These are phyloP conservation scores for Tetrapedia diversipes DNA, from an alignment of 2,888 invertebrate species.

Conservation along the genomic window DNA sequence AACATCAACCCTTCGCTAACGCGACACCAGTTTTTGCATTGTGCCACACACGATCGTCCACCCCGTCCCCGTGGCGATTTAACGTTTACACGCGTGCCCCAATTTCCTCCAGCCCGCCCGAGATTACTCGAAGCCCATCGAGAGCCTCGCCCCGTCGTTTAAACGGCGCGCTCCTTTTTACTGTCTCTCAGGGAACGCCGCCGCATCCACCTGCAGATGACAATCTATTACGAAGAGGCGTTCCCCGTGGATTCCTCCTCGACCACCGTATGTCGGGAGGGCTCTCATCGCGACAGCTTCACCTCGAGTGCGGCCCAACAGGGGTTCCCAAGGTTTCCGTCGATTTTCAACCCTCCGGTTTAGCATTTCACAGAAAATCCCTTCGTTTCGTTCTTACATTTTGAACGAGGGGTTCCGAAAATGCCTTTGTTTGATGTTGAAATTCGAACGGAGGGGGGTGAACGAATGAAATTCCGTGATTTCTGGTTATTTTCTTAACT, in stretches of 20 bases:
- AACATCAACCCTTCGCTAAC: background rate
- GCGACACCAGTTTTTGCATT: background rate
- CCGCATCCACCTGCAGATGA: slow-evolving; percentile 62
- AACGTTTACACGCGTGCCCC: slow-evolving; percentile 37
- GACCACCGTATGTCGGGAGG: slow-evolving; percentile 39
- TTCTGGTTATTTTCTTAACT: too few species aligned
- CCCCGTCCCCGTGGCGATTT: background rate
- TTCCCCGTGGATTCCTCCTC: slow-evolving; percentile 52
- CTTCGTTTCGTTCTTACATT: too few species aligned
- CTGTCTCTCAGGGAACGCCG: slow-evolving; percentile 26
- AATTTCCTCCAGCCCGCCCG: slow-evolving; percentile 33
- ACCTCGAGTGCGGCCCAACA: slow-evolving; percentile 4
- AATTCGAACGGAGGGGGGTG: too few species aligned
- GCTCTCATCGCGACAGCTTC: slow-evolving; percentile 19
- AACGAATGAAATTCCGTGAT: too few species aligned
- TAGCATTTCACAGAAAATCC: background rate
- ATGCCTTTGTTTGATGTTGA: too few species aligned
- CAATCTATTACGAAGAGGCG: slow-evolving; percentile 66
- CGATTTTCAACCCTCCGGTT: background rate
- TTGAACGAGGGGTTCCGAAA: too few species aligned
- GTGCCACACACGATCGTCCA: slow-evolving; percentile 1
- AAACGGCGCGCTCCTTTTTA: slow-evolving; percentile 42
- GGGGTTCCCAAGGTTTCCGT: slow-evolving; percentile 18
- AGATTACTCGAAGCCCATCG: slow-evolving; percentile 37
- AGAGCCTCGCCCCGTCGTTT: slow-evolving; percentile 38